phyloP scores from a whole-genome alignment of 2,113 vertebrate genomes.

The Elephantulus edwardii region DNA sequence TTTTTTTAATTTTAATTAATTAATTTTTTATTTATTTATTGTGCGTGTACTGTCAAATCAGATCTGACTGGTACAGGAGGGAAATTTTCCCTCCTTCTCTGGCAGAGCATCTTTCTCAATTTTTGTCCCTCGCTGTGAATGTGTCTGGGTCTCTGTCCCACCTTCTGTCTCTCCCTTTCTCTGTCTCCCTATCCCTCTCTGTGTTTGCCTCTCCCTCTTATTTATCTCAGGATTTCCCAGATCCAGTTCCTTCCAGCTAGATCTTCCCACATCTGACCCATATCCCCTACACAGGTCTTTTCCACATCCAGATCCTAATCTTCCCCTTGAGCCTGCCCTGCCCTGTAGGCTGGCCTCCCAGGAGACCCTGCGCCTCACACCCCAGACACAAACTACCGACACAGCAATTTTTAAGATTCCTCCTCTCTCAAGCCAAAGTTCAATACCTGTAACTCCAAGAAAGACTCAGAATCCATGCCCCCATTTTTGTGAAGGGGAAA shows the following conservation, averaged over 20 bases:
- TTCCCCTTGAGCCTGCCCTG: background rate
- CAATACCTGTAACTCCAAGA: background rate
- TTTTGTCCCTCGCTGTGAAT: too few species aligned
- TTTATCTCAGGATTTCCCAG: background rate
- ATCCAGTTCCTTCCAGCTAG: fast-evolving
- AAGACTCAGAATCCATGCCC: too few species aligned
- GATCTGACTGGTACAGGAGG: too few species aligned
- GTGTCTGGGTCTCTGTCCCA: too few species aligned
- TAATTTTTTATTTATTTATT: too few species aligned
- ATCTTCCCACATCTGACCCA: background rate
- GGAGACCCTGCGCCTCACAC: too few species aligned
- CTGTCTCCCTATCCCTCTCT: background rate
- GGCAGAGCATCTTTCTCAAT: background rate
- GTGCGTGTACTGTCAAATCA: too few species aligned
- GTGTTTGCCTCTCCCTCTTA: background rate
- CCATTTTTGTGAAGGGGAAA: background rate
- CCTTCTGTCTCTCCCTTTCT: too few species aligned
- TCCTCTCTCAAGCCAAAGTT: background rate
- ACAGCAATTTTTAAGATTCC: background rate
- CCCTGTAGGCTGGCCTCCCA: background rate
- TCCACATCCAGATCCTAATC: background rate
- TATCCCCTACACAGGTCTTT: background rate
- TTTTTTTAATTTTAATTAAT: too few species aligned
- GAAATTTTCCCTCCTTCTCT: background rate
- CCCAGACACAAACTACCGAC: background rate